Evolutionary conservation across 2,113 vertebrate genomes (phyloP).

Genomic region (Cryptomyrus ogoouensis): DNA sequence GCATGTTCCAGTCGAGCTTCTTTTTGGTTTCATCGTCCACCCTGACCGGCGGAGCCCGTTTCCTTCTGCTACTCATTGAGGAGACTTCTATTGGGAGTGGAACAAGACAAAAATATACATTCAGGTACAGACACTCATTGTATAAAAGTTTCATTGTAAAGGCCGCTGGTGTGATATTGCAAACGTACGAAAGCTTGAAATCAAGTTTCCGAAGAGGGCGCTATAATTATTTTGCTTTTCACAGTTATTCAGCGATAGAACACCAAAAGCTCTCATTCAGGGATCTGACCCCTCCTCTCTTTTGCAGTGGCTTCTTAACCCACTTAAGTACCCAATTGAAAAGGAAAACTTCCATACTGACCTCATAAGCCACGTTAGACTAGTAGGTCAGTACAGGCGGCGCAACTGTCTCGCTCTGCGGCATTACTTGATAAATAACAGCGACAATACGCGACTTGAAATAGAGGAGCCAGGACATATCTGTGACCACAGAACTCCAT

Average conservation of each 20-base stretch:
- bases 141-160: background rate
- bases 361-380: background rate
- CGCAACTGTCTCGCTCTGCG: background rate
- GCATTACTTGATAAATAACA: background rate
- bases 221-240: background rate
- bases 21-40: slow-evolving; percentile 79
- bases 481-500: background rate
- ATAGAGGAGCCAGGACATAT: background rate
- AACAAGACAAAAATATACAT: background rate
- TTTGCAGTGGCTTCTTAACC: background rate
- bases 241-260: background rate
- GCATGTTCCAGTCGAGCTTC: slow-evolving; percentile 85
- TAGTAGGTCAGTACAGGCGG: background rate
- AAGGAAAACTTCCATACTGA: background rate
- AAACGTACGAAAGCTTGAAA: background rate
- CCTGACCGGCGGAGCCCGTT: slow-evolving; percentile 74
- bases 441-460: background rate
- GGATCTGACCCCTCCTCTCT: background rate
- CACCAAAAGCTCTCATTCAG: background rate
- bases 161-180: background rate
- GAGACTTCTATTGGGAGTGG: background rate
- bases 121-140: background rate
- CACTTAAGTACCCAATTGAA: background rate
- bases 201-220: background rate
- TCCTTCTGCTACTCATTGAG: slow-evolving; percentile 82